Conservation (phyloP, 2,113 vertebrate genomes). For the Bubalus kerabau region DNA sequence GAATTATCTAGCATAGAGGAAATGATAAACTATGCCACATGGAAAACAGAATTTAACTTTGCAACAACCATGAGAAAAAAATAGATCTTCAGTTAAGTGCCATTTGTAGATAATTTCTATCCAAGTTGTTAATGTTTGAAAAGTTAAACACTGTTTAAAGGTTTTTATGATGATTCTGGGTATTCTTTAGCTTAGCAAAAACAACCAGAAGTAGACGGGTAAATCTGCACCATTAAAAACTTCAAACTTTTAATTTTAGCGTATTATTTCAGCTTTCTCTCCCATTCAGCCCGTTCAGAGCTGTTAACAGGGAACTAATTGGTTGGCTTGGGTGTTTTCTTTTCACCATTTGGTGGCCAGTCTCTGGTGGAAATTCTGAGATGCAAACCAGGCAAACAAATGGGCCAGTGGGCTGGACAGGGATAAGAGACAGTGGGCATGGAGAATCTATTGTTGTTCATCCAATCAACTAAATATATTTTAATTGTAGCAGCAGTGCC, state of each 20-base stretch:
- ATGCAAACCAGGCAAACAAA: not conserved
- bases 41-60: not conserved
- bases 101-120: conserved; percentile 23
- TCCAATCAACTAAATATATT: not conserved
- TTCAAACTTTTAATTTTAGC: not conserved
- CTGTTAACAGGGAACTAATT: not conserved
- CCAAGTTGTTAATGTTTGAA: not conserved
- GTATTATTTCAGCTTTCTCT: not conserved
- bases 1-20: not conserved
- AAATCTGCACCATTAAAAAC: not conserved
- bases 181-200: not conserved
- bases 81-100: not conserved
- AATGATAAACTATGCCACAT: not conserved
- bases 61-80: not conserved
- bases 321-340: not conserved
- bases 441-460: not conserved
- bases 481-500: not conserved
- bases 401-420: not conserved
- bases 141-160: not conserved
- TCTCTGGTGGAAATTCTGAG: not conserved
- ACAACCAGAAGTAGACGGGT: not conserved
- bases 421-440: not conserved
- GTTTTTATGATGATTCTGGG: not conserved
- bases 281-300: not conserved
- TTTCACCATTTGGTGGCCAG: not conserved